Evolutionary conservation across 2,113 vertebrate genomes (phyloP), one percentile per base, ranked within the genome.

Genomic region (Emydura subglobosa): DNA sequence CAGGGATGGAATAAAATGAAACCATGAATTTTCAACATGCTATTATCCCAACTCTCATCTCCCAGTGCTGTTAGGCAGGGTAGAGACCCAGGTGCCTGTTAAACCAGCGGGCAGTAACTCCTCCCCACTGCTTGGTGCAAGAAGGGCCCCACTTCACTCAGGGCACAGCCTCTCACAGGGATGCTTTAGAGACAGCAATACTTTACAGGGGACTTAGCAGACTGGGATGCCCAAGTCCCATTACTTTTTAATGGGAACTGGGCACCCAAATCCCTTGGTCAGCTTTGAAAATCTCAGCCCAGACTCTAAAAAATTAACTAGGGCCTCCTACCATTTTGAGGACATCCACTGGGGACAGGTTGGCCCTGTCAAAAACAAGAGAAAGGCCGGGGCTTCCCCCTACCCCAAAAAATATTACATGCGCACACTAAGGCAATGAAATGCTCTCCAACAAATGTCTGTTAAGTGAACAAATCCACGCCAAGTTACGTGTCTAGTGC

Each of bases 401-500:
- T 7, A 5, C 6, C 6, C 39, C 39, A 5, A 6, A 7, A 68
- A 10, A 44, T 19, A 39, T 72, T 17, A n/a, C 24, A 14, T 27
- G 42, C 74, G 44, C 42, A 44, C 24, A 47, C 16, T 7, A 29
- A 55, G 85, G 19, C 39, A 91, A 24, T 44, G 22, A 61, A 61
- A 25, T 22, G 76, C 49, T 29, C 24, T 47, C 13, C 31, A 86
- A 25, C 24, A 21, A 68, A 17, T 8, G 6, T 34, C 31, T 65
- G 61, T 31, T 14, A 31, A 31, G n/a, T n/a, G 21, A 72, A 72
- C 34, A 42, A 72, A 72, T 24, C 68, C 68, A 72, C 42, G 21
- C n/a, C 2, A 1, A 42, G n/a, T 34, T 27, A 4, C 6, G 24
- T 0, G 1, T 24, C 19, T 27, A 5, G 55, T 7, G 57, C 34